Base-by-base conservation (phyloP, 2,888 invertebrate species). In the Apodemia duryi region DNA sequence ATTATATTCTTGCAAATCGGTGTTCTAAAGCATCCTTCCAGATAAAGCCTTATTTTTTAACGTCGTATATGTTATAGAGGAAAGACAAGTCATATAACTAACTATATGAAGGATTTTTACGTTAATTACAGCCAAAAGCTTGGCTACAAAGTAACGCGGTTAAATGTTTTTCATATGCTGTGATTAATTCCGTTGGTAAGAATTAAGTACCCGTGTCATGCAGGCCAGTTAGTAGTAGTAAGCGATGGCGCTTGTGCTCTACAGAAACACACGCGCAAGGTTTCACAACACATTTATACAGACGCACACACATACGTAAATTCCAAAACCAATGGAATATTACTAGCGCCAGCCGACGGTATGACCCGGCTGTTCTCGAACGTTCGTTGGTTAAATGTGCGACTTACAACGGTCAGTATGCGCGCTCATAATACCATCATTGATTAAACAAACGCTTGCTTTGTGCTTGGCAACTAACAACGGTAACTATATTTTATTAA, bases 261-360 rank as follows among this genome's bases (percentile, higher is more conserved):
- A 43, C 43, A 43, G 64, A 64, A 57, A 67, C 66, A 69, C 74
- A 71, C 77, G 77, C 74, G 75, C 77, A 73, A 41, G 62, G 46
- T 67, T 65, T 63, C 65, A 76, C 57, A 75, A 77, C 72, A 64
- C 67, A 71, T 69, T 72, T 69, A 74, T 69, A 70, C 71, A 13
- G 11, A 74, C 72, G 68, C 69, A 71, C 69, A 71, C 72, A 66
- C 76, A 77, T 74, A 78, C 77, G 78, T 73, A 61, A 74, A 76
- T 76, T 79, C 79, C 78, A 83, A 85, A 85, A 80, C 74, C 80
- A 82, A 78, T 83, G 88, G 87, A 88, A 88, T 86, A 84, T 82
- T 85, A 81, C 87, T 76, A 78, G 77, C 74, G 72, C 73, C 71
- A 70, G 70, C 70, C 64, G 72, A 71, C 74, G 71, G 72, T 51